Base-by-base conservation (phyloP, 2,113 vertebrate species). In the Macrotis lagotis region DNA sequence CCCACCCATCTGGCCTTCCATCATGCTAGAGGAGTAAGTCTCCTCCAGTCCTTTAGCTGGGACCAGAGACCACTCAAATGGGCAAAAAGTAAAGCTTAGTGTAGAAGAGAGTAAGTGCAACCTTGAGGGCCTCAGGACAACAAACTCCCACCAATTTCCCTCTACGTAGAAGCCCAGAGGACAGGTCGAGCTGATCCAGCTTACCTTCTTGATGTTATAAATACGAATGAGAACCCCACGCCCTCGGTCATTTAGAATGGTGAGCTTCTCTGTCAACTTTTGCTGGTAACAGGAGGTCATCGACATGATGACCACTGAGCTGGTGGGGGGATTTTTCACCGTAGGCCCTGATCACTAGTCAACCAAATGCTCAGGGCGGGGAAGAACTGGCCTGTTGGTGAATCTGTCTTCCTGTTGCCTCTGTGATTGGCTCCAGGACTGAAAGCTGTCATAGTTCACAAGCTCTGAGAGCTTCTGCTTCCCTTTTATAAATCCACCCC, bases 171-270 rank as follows among this genome's bases (percentile, higher is more conserved):
- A 74, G 25, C 53, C 52, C 26, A 4, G 6, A 37, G 44, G 8
- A 8, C 51, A 74, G 7, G 91, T 0, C 24, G 53, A 83, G 11
- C 1, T 26, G 44, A 1, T 11, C 50, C 47, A 7, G 25, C 99
- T 99, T 98, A 99, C 99, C 99, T 99, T 99, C 97, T 99, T 99
- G 96, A 99, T 99, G 98, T 99, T 98, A 97, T 99, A 99, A 98
- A 99, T 98, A 0, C 99, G 99, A 94, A 99, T 97, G 37, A 99
- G 99, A 95, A 99, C 99, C 0, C 99, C 99, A 26, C 96, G 98
- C 1, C 99, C 99, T 31, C 99, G 98, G 8, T 99, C 99, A 50
- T 99, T 99, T 90, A 99, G 98, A 96, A 99, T 99, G 48, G 98
- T 98, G 95, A 99, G 98, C 97, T 99, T 99, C 98, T 99, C 99